These are phyloP conservation scores for human (Homo sapiens) DNA, from an alignment of 2,113 vertebrate species.

Conservation along the genomic window GRCh38 chr12:110315001-110315500, in stretches of 20 bases:
- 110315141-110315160: no score
- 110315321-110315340: neutral
- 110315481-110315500: neutral
- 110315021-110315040: no score
- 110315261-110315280: neutral
- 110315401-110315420: neutral
- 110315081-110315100: no score
- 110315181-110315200: neutral
- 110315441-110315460: neutral
- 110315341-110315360: neutral
- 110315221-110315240: neutral
- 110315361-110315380: neutral
- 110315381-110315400: neutral
- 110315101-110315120: no score
- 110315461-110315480: neutral
- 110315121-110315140: no score
- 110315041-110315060: no score
- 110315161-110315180: neutral
- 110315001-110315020: no score
- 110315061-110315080: no score
- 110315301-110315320: neutral
- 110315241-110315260: neutral
- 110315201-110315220: neutral
- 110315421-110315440: neutral
- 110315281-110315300: neutral